Evolutionary conservation across 2,113 vertebrate genomes (phyloP), one percentile per base, ranked within the genome.

Genomic region (Nothobranchius furzeri): DNA sequence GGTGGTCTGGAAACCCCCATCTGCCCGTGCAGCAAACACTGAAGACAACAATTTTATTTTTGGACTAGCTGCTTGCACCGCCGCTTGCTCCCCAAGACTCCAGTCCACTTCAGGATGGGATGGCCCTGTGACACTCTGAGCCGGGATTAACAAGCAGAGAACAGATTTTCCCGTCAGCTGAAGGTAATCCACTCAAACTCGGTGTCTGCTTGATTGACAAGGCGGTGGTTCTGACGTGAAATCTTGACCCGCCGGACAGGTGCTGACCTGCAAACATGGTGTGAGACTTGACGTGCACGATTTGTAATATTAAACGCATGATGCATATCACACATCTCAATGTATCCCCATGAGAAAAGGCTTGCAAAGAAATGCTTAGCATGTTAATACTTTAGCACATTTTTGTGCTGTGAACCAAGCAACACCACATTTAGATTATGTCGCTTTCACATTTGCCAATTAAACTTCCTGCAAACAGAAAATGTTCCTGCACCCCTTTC

Each of bases 11-110:
- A 91, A 86, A 78, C 77, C 85, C 88, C 84, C 85, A 9, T 68
- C 64, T 78, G 65, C 50, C 78, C 64, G 53, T 76, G 76, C 83
- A 88, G 79, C 81, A 85, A 73, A 76, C 78, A 82, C 85, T 87
- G 75, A 82, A 79, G 72, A 77, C 79, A 81, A 78, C 73, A 57
- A 74, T 68, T 89, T 90, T 96, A 96, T 96, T 96, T 95, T 93
- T 92, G 94, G 94, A 88, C 78, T 1, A 17, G 55, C 76, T 79
- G 47, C 76, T 24, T 79, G 78, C 87, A 76, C 82, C 45, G 42
- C 79, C 74, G 76, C 88, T 88, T 82, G 52, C 74, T 81, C 84
- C 85, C 86, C 48, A 70, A 90, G 66, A 76, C 81, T 85, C 59
- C 63, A 70, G 79, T 81, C 85, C 76, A 87, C 70, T 85, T 65